Conservation (phyloP, 2,797 vertebrate species). For the Cyclopterus lumpus region DNA sequence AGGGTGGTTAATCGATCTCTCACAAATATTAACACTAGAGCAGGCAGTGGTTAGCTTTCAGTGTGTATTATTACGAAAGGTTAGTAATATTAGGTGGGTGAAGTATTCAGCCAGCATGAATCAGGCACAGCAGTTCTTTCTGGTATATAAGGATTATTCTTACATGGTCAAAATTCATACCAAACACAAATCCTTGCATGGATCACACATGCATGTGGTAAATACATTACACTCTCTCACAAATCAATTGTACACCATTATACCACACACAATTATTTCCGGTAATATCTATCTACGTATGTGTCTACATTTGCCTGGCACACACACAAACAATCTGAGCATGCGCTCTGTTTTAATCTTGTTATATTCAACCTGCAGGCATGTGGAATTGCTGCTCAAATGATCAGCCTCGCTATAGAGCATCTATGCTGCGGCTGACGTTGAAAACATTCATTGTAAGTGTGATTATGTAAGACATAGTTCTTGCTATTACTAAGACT, state of each 20-base stretch:
- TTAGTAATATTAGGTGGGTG: not conserved
- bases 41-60: constrained; percentile 9
- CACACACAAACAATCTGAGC: constrained; percentile 14
- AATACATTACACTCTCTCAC: not conserved
- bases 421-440: constrained; percentile 52
- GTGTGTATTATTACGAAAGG: not conserved
- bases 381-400: constrained; percentile 42
- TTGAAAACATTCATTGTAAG: constrained; percentile 66
- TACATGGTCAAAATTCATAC: constrained; percentile 5
- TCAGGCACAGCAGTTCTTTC: not conserved
- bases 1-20: not conserved
- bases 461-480: constrained; percentile 73
- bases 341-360: constrained; percentile 18
- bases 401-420: constrained; percentile 35
- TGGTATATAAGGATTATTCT: not conserved
- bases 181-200: not conserved
- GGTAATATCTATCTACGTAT: not conserved
- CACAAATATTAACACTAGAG: constrained; percentile 3
- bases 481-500: constrained; percentile 70
- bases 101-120: not conserved
- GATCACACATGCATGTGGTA: not conserved
- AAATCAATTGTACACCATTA: not conserved
- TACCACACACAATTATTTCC: not conserved
- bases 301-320: not conserved
- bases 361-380: constrained; percentile 41